A percentile compares a stretch with the other conserved stretches of the same genome.
Evolutionary conservation across 2,888 invertebrate species (phyloP).

Genomic region (Vesta saturnalis): DNA sequence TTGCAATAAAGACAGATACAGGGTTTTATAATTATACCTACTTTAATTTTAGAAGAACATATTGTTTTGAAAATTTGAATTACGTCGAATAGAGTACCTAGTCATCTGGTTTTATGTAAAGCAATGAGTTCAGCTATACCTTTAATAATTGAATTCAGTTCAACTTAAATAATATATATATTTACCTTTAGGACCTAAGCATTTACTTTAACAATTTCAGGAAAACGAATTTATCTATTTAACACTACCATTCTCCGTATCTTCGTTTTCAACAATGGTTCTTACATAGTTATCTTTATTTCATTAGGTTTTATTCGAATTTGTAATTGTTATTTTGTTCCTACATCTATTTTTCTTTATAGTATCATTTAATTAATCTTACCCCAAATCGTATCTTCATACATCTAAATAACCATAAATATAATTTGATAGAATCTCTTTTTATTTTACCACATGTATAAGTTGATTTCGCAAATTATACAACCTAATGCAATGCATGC

Average conservation of each 20-base stretch:
- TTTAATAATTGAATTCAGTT: conserved; percentile 7
- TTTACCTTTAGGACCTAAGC: conserved; percentile 9
- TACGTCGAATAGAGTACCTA: too few relatives aligned
- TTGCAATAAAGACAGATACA: too few relatives aligned
- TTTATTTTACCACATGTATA: too few relatives aligned
- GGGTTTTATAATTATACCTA: too few relatives aligned
- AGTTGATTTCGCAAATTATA: too few relatives aligned
- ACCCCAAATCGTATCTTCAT: background rate
- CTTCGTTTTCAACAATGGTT: conserved; percentile 12
- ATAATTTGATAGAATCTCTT: too few relatives aligned
- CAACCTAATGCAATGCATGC: too few relatives aligned
- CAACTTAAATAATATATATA: conserved; percentile 9
- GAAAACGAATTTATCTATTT: conserved; percentile 15
- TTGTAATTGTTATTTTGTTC: conserved; percentile 8
- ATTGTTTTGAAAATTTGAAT: too few relatives aligned
- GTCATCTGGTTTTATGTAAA: too few relatives aligned
- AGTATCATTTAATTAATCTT: background rate
- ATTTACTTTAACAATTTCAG: conserved; percentile 8
- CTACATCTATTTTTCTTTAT: conserved; percentile 6
- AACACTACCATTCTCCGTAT: conserved; percentile 10
- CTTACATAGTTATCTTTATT: conserved; percentile 9
- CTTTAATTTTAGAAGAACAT: too few relatives aligned
- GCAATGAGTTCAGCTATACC: too few relatives aligned
- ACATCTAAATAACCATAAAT: too few relatives aligned
- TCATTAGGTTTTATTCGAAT: conserved; percentile 10